Percentiles rank a stretch among this genome's conserved stretches.
These are phyloP conservation scores for Forbesichthys agassizii DNA, from an alignment of 2,113 vertebrate genomes.

Conservation along the genomic window DNA sequence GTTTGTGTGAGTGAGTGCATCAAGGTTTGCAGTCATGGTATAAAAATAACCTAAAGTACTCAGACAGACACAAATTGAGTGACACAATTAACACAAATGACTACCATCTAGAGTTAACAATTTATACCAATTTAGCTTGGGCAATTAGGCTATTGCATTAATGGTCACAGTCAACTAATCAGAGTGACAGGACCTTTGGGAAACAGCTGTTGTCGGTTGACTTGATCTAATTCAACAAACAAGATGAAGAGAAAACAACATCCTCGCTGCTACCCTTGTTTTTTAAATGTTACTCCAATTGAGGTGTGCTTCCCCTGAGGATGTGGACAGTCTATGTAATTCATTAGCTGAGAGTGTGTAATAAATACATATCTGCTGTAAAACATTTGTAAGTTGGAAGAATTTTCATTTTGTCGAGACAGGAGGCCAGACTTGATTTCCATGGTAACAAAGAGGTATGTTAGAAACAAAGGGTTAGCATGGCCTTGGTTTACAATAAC, in stretches of 20 bases:
- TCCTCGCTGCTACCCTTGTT: not conserved
- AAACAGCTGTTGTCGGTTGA: conserved; percentile 4
- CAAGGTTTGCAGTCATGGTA: too few species aligned
- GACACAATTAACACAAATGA: too few species aligned
- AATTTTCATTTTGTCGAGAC: conserved; percentile 9
- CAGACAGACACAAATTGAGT: too few species aligned
- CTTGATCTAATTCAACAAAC: not conserved
- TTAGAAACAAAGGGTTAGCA: conserved; percentile 11
- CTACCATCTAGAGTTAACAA: conserved; percentile 51
- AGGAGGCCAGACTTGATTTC: conserved; percentile 19
- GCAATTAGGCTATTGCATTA: conserved; percentile 44
- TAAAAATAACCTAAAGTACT: too few species aligned
- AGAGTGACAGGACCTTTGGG: conserved; percentile 24
- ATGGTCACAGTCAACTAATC: conserved; percentile 10
- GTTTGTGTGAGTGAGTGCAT: too few species aligned
- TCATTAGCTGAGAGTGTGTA: not conserved
- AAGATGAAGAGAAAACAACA: not conserved
- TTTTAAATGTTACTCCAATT: too few species aligned
- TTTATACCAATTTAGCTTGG: conserved; percentile 63
- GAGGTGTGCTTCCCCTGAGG: too few species aligned
- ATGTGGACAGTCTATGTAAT: not conserved
- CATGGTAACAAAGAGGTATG: conserved; percentile 49
- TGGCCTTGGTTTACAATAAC: conserved; percentile 31
- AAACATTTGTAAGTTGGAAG: not conserved
- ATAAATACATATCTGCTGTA: not conserved